These are phyloP conservation scores for Agriopis marginaria DNA, from an alignment of 2,888 invertebrate genomes.

Conservation along the genomic window DNA sequence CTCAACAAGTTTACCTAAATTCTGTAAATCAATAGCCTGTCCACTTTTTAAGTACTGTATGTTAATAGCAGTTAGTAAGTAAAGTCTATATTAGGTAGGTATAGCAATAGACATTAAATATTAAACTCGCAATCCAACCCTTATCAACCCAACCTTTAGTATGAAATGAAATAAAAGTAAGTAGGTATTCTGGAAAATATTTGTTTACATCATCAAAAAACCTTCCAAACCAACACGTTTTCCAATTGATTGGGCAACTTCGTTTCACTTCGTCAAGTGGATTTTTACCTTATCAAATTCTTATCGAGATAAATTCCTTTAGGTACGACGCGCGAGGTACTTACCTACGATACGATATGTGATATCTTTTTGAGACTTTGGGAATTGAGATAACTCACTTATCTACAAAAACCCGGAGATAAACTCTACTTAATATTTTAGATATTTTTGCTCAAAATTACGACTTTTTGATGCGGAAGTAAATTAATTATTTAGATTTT, in stretches of 20 bases:
- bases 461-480: constrained; percentile 7
- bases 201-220: constrained; percentile 25
- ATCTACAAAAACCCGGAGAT: not conserved
- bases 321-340: not conserved
- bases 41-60: too few relatives aligned
- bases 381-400: constrained; percentile 2
- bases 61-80: too few relatives aligned
- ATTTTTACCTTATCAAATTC: constrained; percentile 22
- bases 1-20: too few relatives aligned
- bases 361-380: constrained; percentile 24
- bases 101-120: not conserved
- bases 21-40: too few relatives aligned
- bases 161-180: not conserved
- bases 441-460: constrained; percentile 6
- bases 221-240: constrained; percentile 17
- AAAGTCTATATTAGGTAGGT: too few relatives aligned
- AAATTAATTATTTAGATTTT: constrained; percentile 15
- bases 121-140: not conserved
- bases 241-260: constrained; percentile 24
- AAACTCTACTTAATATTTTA: constrained; percentile 3
- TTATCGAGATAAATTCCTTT: constrained; percentile 19
- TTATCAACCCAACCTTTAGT: not conserved
- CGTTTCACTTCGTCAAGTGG: constrained; percentile 25
- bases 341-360: constrained; percentile 11
- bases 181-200: constrained; percentile 6